phyloP scores from a whole-genome alignment of 1,140 invertebrate species.

The Eumaeus atala region DNA sequence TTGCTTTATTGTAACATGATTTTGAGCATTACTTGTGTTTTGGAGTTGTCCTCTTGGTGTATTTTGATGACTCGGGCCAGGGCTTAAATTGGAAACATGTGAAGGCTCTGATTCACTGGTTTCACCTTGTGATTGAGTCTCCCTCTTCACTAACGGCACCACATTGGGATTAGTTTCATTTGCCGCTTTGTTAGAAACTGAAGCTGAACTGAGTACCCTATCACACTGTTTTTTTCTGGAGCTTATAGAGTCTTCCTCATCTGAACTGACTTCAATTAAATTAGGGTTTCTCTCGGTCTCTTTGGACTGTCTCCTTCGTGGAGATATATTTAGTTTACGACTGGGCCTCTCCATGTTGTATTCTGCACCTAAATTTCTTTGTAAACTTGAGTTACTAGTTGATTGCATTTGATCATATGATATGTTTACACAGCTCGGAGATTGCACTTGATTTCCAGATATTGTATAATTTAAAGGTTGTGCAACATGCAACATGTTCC shows the following conservation, averaged over 20 bases:
- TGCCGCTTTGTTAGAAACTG: slow-evolving; percentile 33
- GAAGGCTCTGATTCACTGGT: slow-evolving; percentile 12
- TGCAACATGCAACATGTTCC: slow-evolving; percentile 30
- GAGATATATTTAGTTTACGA: slow-evolving; percentile 61
- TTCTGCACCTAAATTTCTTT: background rate
- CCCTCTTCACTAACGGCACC: slow-evolving; percentile 40
- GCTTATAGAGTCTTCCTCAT: slow-evolving; percentile 56
- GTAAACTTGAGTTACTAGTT: slow-evolving; percentile 25
- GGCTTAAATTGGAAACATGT: background rate
- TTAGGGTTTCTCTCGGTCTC: slow-evolving; percentile 42
- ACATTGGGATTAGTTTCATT: slow-evolving; percentile 30
- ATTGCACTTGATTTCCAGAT: slow-evolving; percentile 28
- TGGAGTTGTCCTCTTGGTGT: slow-evolving; percentile 5
- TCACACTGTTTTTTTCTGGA: slow-evolving; percentile 49
- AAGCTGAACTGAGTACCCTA: slow-evolving; percentile 12
- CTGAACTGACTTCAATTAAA: slow-evolving; percentile 68
- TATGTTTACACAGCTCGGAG: slow-evolving; percentile 19
- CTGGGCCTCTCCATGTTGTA: slow-evolving; percentile 48
- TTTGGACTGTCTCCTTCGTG: slow-evolving; percentile 53
- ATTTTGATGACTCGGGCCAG: slow-evolving; percentile 7
- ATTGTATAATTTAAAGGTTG: slow-evolving; percentile 43
- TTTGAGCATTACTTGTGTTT: slow-evolving; percentile 36
- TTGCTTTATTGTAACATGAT: slow-evolving; percentile 16
- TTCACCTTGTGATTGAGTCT: slow-evolving; percentile 24
- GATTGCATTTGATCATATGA: slow-evolving; percentile 35